A percentile compares a stretch with the other conserved stretches of the same genome.
Evolutionary conservation across 2,888 invertebrate species (phyloP).

Genomic region (Acronicta aceris): DNA sequence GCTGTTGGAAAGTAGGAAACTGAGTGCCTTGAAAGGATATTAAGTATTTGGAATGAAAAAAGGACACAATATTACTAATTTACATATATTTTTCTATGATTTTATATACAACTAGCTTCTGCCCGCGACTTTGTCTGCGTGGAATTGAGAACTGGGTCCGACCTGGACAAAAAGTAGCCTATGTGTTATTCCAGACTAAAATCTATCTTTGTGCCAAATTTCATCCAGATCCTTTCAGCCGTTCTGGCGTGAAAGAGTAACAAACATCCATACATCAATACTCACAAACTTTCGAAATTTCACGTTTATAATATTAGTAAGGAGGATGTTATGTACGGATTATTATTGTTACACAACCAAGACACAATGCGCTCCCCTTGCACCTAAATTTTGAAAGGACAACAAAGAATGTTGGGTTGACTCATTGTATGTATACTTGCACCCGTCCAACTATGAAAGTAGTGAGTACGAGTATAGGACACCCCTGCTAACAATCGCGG

Average conservation of each 20-base stretch:
- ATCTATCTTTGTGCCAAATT: too few species aligned
- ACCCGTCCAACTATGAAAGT: slow-evolving; percentile 23
- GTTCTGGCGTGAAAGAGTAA: too few species aligned
- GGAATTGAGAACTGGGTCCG: too few species aligned
- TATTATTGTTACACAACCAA: not conserved
- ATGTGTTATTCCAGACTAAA: too few species aligned
- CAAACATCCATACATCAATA: too few species aligned
- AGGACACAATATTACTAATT: not conserved
- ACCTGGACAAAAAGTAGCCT: too few species aligned
- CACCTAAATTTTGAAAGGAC: not conserved
- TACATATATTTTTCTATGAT: too few species aligned
- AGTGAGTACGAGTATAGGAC: slow-evolving; percentile 9
- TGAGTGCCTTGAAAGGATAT: not conserved
- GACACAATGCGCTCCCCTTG: slow-evolving; percentile 29
- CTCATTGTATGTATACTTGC: slow-evolving; percentile 17
- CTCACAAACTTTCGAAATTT: too few species aligned
- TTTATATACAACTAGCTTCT: too few species aligned
- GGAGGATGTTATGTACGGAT: not conserved
- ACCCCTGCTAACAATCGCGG: slow-evolving; percentile 15
- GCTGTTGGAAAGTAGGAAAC: slow-evolving; percentile 84
- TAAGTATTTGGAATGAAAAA: not conserved
- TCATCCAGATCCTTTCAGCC: too few species aligned
- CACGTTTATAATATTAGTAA: too few species aligned
- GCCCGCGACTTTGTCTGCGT: too few species aligned
- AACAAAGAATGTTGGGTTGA: slow-evolving; percentile 19